These are phyloP conservation scores for Glossophaga mutica DNA, from an alignment of 2,797 vertebrate genomes.

Conservation along the genomic window DNA sequence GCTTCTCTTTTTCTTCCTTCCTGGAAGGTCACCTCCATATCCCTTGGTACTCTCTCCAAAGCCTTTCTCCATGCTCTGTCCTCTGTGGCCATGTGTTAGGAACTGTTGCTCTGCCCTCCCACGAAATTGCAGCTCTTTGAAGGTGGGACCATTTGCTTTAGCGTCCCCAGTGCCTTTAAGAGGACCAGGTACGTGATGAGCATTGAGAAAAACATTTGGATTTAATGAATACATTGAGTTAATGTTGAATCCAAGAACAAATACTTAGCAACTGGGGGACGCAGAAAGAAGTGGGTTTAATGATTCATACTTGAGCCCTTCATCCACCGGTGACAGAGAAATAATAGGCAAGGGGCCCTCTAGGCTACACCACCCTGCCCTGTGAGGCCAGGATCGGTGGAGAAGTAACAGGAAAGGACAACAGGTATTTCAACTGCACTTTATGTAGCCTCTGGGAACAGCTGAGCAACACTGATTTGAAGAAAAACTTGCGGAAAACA, in stretches of 20 bases:
- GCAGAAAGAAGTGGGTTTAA: neutral
- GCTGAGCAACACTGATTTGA: neutral
- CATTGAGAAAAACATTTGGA: neutral
- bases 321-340: neutral
- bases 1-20: neutral
- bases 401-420: neutral
- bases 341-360: neutral
- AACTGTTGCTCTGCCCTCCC: neutral
- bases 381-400: neutral
- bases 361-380: neutral
- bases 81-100: neutral
- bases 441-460: neutral
- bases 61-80: neutral
- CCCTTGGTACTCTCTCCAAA: neutral
- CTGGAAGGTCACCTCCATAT: neutral
- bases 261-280: neutral
- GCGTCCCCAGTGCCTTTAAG: neutral
- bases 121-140: neutral
- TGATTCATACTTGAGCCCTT: neutral
- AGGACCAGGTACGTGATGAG: neutral
- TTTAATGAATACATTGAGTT: neutral
- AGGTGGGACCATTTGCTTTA: neutral
- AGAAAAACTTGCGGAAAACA: neutral
- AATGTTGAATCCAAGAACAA: neutral
- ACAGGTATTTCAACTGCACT: neutral